Conservation (phyloP, 2,888 invertebrate species). For the Lissocephala sabroskyi region DNA sequence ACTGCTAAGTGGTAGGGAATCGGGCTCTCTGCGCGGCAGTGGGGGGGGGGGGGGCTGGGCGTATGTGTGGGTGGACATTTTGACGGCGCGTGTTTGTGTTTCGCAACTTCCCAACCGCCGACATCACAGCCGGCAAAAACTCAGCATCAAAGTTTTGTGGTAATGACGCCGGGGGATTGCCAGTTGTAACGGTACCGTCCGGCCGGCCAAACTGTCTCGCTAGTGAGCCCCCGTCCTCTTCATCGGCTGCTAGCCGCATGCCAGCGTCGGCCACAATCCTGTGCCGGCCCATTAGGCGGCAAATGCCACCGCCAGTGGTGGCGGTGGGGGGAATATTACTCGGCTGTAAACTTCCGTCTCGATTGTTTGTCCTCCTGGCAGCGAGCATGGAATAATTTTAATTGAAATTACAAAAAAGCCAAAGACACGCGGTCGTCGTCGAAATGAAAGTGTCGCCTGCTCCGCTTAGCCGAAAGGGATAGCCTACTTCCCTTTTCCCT, state of each 20-base stretch:
- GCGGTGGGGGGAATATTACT: slow-evolving; percentile 41
- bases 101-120: slow-evolving; percentile 35
- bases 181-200: background rate
- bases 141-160: slow-evolving; percentile 62
- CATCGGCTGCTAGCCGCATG: background rate
- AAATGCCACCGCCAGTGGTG: no score
- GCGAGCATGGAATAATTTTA: slow-evolving; percentile 50
- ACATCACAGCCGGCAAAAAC: slow-evolving; percentile 29
- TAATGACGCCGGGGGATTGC: slow-evolving; percentile 56
- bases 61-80: background rate
- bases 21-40: background rate
- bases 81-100: slow-evolving; percentile 53
- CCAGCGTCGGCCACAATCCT: slow-evolving; percentile 17
- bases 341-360: slow-evolving; percentile 53
- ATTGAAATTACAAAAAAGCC: slow-evolving; percentile 54
- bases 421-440: slow-evolving; percentile 6
- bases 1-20: no score
- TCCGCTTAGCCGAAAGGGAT: slow-evolving; percentile 1
- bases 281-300: slow-evolving; percentile 48
- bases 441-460: no score
- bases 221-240: no score
- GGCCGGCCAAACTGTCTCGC: no score
- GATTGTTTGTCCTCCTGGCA: slow-evolving; percentile 26
- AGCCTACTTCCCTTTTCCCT: background rate
- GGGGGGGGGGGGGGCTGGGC: background rate